Evolutionary conservation across 2,113 vertebrate species (phyloP).

Genomic region (Pomatorhinus ruficollis): DNA sequence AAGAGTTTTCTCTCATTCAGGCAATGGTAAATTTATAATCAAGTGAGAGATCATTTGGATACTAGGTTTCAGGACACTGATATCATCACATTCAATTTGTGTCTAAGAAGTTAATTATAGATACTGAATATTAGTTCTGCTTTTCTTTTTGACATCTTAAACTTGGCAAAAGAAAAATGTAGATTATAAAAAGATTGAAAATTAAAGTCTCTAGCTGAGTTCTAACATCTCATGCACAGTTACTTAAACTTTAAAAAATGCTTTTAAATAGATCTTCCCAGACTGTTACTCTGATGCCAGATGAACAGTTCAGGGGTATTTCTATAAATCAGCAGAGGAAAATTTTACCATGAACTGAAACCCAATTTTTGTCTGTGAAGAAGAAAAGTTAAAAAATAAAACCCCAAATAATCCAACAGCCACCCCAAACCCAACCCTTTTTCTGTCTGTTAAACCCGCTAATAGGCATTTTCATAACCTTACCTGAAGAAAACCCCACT

Average conservation of each 20-base stretch:
- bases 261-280: slow-evolving; percentile 9
- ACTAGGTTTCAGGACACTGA: neutral
- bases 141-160: slow-evolving; percentile 37
- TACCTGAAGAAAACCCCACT: neutral
- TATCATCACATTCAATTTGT: neutral
- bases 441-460: neutral
- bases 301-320: neutral
- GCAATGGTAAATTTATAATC: neutral
- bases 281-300: neutral
- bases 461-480: neutral
- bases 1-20: neutral
- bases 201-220: neutral
- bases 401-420: neutral
- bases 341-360: neutral
- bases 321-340: neutral
- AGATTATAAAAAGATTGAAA: slow-evolving; percentile 20
- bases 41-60: neutral
- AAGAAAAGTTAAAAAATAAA: neutral
- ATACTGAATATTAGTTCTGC: neutral
- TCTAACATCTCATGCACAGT: neutral
- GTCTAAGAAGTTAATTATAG: slow-evolving; percentile 39
- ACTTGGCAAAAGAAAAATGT: slow-evolving; percentile 19
- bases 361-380: neutral
- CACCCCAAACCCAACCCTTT: rapidly evolving
- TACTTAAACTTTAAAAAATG: slow-evolving; percentile 9